Conservation (phyloP, 2,888 invertebrate genomes). For the Clanis bilineata region DNA sequence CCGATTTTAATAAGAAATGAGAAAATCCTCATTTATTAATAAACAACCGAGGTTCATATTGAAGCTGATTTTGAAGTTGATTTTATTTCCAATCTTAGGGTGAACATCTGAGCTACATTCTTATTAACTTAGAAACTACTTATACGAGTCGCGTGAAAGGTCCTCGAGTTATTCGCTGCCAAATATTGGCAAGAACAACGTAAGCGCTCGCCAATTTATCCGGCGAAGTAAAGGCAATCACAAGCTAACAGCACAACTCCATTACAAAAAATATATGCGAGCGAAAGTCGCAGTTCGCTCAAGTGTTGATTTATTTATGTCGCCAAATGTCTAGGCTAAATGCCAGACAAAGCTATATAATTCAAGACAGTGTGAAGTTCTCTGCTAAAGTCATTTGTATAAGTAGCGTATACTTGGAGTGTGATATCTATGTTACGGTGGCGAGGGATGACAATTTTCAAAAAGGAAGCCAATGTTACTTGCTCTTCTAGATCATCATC, state of each 20-base stretch:
- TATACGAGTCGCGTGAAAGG: neutral
- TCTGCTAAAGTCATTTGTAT: no score
- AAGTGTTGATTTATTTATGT: neutral
- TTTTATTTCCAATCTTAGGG: no score
- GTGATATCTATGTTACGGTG: no score
- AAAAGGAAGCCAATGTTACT: no score
- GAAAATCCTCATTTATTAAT: no score
- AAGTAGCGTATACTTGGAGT: no score
- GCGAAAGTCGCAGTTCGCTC: neutral
- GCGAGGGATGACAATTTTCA: no score
- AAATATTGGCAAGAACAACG: neutral
- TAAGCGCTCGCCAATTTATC: neutral
- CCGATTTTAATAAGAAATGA: no score
- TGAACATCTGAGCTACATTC: no score
- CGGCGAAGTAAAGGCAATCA: neutral
- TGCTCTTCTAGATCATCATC: no score
- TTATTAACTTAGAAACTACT: neutral
- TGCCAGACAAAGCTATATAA: constrained; percentile 4
- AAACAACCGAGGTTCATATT: no score
- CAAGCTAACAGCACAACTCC: neutral
- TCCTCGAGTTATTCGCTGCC: neutral
- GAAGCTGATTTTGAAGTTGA: no score
- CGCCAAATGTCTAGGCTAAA: constrained; percentile 1
- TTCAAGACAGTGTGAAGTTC: neutral
- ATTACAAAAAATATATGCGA: neutral